A percentile compares a stretch with the other conserved stretches of the same genome.
Evolutionary conservation across 2,888 invertebrate genomes (phyloP).

Genomic region (Chalcis sispes): DNA sequence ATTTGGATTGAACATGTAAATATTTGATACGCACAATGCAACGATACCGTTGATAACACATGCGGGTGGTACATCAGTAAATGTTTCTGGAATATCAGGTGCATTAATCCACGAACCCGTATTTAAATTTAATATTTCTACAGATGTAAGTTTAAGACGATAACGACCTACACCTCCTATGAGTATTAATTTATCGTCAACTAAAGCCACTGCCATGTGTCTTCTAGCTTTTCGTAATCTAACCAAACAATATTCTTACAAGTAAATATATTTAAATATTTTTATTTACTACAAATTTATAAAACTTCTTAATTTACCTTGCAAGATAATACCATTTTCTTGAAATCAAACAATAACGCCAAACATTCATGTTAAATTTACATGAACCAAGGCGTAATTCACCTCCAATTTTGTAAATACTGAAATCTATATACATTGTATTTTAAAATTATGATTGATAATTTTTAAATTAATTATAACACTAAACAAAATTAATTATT

Average conservation of each 20-base stretch:
- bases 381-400: slow-evolving; percentile 65
- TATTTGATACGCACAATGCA: slow-evolving; percentile 60
- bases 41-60: slow-evolving; percentile 63
- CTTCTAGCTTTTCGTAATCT: slow-evolving; percentile 65
- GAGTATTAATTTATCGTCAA: slow-evolving; percentile 65
- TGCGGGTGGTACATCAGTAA: slow-evolving; percentile 64
- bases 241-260: no score
- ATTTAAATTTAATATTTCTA: slow-evolving; percentile 65
- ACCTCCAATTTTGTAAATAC: slow-evolving; percentile 68
- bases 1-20: slow-evolving; percentile 62
- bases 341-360: slow-evolving; percentile 68
- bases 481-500: neutral
- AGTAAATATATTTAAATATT: slow-evolving; percentile 16
- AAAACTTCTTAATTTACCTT: slow-evolving; percentile 53
- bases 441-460: neutral
- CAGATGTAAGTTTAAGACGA: slow-evolving; percentile 63
- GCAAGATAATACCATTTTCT: slow-evolving; percentile 67
- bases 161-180: slow-evolving; percentile 68
- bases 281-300: slow-evolving; percentile 7
- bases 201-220: slow-evolving; percentile 67
- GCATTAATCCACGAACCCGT: slow-evolving; percentile 65
- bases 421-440: slow-evolving; percentile 62
- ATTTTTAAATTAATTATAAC: neutral
- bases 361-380: slow-evolving; percentile 65
- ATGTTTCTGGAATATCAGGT: slow-evolving; percentile 62